These are phyloP conservation scores for Acrocephalus scirpaceus DNA, from an alignment of 2,797 vertebrate genomes.

Conservation along the genomic window DNA sequence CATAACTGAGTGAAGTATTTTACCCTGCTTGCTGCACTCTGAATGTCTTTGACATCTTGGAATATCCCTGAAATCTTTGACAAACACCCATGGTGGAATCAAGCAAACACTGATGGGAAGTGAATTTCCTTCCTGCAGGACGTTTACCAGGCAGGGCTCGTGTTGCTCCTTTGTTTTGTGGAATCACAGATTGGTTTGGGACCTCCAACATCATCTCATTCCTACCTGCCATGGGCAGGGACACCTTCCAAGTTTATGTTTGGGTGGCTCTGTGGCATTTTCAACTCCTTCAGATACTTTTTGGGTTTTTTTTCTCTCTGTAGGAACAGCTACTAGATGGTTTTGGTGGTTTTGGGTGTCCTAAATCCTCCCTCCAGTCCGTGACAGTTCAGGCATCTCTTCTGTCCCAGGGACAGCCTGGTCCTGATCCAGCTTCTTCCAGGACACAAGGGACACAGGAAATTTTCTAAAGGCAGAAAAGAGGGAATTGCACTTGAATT, in stretches of 20 bases:
- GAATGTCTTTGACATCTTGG: not conserved
- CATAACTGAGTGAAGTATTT: not conserved
- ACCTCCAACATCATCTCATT: not conserved
- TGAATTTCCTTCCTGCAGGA: not conserved
- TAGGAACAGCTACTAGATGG: not conserved
- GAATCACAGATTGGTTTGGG: not conserved
- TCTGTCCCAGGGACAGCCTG: not conserved
- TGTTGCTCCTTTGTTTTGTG: not conserved
- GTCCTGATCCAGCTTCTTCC: not conserved
- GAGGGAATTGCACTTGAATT: not conserved
- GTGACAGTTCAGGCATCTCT: accelerated
- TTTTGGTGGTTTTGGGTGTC: not conserved
- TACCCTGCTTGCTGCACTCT: not conserved
- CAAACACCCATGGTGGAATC: not conserved
- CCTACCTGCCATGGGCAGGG: not conserved
- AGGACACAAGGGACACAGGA: not conserved
- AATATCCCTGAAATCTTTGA: not conserved
- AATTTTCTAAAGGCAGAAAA: not conserved
- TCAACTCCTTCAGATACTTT: too few relatives aligned
- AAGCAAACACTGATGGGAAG: not conserved
- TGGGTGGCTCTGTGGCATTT: not conserved
- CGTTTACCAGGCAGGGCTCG: not conserved
- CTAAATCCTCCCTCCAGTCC: not conserved
- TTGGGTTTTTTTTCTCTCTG: not conserved
- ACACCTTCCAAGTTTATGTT: not conserved